Evolutionary conservation across 2,797 vertebrate genomes (phyloP).

Genomic region (Lacerta bilineata): DNA sequence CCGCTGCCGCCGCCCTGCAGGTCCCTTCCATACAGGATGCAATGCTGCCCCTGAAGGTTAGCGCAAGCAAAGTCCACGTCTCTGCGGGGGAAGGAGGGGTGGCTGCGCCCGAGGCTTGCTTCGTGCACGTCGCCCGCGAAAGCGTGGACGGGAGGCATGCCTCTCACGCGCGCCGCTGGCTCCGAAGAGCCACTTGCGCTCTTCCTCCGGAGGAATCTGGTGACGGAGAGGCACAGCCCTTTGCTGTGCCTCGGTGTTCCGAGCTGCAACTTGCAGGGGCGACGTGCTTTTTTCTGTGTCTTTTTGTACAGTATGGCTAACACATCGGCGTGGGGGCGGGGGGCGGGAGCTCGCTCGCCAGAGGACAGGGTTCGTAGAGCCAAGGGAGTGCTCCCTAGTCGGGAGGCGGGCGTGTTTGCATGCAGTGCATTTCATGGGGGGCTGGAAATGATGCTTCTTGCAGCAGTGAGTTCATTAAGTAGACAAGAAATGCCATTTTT

Average conservation of each 20-base stretch:
- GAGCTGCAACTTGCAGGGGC: no score
- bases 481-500: background rate
- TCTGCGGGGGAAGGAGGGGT: background rate
- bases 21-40: constrained; percentile 3
- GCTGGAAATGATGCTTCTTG: background rate
- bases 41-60: constrained; percentile 41
- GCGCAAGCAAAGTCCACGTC: constrained; percentile 18
- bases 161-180: background rate
- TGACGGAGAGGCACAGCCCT: background rate
- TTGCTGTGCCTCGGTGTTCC: background rate
- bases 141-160: background rate
- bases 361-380: background rate
- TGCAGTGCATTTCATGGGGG: background rate
- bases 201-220: background rate
- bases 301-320: background rate
- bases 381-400: background rate
- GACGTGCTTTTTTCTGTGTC: background rate
- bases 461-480: background rate
- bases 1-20: constrained; percentile 40
- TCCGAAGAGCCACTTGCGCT: background rate
- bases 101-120: background rate
- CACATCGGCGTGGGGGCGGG: background rate
- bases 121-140: background rate
- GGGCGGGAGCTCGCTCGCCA: background rate
- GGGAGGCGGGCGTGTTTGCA: background rate